A percentile compares a stretch with the other conserved stretches of the same genome.
Evolutionary conservation across 2,888 invertebrate genomes (phyloP).

Genomic region (Limulus polyphemus): DNA sequence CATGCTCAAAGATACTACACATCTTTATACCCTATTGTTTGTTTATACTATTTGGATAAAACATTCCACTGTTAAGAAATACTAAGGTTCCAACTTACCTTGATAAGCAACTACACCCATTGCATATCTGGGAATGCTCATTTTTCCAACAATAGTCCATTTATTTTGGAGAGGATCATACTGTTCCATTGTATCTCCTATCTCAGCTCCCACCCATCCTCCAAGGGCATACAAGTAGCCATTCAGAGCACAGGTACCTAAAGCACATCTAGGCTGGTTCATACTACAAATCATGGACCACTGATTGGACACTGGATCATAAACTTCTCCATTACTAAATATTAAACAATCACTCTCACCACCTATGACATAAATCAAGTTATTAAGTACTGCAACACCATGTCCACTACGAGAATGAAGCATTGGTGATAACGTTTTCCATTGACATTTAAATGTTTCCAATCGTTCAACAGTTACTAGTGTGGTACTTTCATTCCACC

Average conservation of each 20-base stretch:
- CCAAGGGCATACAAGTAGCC: slow-evolving; percentile 76
- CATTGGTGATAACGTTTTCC: slow-evolving; percentile 69
- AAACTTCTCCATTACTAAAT: slow-evolving; percentile 33
- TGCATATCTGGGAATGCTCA: slow-evolving; percentile 74
- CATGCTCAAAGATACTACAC: too few species aligned
- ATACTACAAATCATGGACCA: slow-evolving; percentile 14
- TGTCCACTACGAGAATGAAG: slow-evolving; percentile 72
- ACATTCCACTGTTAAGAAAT: too few species aligned
- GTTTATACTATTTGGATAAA: too few species aligned
- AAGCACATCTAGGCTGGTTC: slow-evolving; percentile 60
- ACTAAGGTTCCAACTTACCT: slow-evolving; percentile 47
- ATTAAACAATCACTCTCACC: slow-evolving; percentile 44
- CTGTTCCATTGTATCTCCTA: slow-evolving; percentile 73
- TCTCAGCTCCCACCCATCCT: slow-evolving; percentile 85
- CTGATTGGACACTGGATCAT: slow-evolving; percentile 31
- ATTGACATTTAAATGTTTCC: slow-evolving; percentile 55
- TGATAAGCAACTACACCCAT: slow-evolving; percentile 79
- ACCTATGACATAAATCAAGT: slow-evolving; percentile 83
- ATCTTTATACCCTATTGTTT: too few species aligned
- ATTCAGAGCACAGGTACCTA: slow-evolving; percentile 70
- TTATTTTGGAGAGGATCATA: slow-evolving; percentile 65
- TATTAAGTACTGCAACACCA: slow-evolving; percentile 68
- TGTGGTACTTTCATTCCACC: slow-evolving; percentile 54
- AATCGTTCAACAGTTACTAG: slow-evolving; percentile 71
- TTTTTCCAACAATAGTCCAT: slow-evolving; percentile 62